Base-by-base conservation (phyloP, 2,113 vertebrate species). In the Callionymus lyra region DNA sequence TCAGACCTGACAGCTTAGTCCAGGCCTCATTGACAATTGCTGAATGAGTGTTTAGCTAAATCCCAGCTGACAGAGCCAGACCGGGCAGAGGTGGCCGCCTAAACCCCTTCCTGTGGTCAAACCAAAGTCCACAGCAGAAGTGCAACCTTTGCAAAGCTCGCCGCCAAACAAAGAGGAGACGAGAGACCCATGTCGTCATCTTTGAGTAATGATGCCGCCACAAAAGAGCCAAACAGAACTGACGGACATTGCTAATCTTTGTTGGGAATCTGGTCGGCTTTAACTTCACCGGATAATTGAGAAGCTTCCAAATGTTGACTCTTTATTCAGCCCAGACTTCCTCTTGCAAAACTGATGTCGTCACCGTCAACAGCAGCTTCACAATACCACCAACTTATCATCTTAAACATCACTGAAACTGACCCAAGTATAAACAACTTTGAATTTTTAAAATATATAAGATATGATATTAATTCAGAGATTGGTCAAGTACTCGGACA, bases 1-100 rank as follows among this genome's bases (percentile, higher is more conserved):
- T 45, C 19, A 41, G 47, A 39, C 53, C 41, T 19, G 41, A 43
- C 59, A 43, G 52, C 31, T 38, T 9, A 43, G 16, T 16, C 45
- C 2, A 1, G 12, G 52, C 62, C 65, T 59, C 77, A 74, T 82
- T 84, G 73, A 80, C 79, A 80, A 74, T 69, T 77, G 80, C 82
- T 86, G 82, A 86, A 71, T 77, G 66, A 70, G 76, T 66, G 58
- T 83, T 84, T 76, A 58, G 49, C 46, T 82, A 83, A 86, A 84
- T 70, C 82, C 82, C 57, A 53, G 68, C 72, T 72, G 72, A 77
- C 70, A 1, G 63, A 50, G 59, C 54, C 60, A 69, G 68, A 74
- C 47, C 68, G 9, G 27, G 69, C 50, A 63, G 77, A 77, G 75
- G 53, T 64, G 69, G 54, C 55, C 16, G 66, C 45, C 54, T 52